These are phyloP conservation scores for Suncus etruscus DNA, from an alignment of 2,113 vertebrate species.

Conservation along the genomic window DNA sequence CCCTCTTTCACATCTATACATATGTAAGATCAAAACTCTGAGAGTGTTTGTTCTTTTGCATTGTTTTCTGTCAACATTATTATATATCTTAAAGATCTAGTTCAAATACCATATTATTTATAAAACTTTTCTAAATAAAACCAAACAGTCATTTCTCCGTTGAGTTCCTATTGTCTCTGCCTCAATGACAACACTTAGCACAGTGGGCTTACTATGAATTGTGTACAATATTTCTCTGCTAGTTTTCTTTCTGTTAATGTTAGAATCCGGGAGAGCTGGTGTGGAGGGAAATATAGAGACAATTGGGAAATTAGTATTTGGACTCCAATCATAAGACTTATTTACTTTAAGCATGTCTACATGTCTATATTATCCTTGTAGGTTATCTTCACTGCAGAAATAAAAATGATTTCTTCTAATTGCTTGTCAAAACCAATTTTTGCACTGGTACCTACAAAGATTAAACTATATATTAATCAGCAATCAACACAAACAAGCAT, in stretches of 20 bases:
- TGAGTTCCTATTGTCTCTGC: background rate
- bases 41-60: background rate
- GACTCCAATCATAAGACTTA: background rate
- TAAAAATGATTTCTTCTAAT: conserved; percentile 25
- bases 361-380: background rate
- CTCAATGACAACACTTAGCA: background rate
- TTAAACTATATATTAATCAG: background rate
- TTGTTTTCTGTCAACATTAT: background rate
- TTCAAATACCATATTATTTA: background rate
- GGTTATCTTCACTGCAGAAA: background rate
- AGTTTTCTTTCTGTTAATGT: background rate
- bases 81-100: background rate
- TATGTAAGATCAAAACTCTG: background rate
- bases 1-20: background rate
- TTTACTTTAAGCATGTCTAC: background rate
- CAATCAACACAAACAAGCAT: too few relatives aligned
- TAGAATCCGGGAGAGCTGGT: too few relatives aligned
- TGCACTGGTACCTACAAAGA: background rate
- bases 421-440: background rate
- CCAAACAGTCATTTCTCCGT: background rate
- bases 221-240: background rate
- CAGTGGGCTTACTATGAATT: background rate
- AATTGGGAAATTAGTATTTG: background rate
- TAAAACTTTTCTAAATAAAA: background rate
- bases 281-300: background rate